Conservation (phyloP, 2,797 vertebrate species). For the Hapalemur alaotrensis region DNA sequence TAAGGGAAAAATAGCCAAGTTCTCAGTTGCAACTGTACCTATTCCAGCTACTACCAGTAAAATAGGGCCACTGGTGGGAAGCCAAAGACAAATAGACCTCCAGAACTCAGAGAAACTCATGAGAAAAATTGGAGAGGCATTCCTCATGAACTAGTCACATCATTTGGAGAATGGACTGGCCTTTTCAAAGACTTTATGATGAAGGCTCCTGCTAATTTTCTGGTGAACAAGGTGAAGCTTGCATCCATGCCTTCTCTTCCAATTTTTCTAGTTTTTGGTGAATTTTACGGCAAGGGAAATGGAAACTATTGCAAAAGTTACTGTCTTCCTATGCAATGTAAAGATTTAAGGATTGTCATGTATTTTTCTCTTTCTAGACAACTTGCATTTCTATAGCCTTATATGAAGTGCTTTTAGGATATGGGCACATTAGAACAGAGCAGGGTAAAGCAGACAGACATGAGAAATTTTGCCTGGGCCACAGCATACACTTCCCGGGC, state of each 20-base stretch:
- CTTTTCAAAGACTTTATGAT: background rate
- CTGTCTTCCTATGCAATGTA: background rate
- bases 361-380: background rate
- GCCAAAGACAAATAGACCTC: background rate
- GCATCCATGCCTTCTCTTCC: background rate
- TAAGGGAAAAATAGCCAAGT: background rate
- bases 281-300: background rate
- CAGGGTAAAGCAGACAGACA: background rate
- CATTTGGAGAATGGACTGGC: background rate
- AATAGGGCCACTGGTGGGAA: background rate
- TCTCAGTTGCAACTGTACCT: background rate
- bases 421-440: background rate
- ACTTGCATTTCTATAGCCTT: background rate
- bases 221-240: background rate
- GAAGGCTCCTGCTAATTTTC: background rate
- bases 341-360: background rate
- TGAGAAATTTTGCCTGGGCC: background rate
- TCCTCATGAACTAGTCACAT: background rate
- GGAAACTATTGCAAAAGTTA: background rate
- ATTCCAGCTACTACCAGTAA: background rate
- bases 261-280: background rate
- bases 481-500: fast-evolving
- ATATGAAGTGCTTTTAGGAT: background rate
- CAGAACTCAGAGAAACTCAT: background rate
- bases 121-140: background rate